These are phyloP conservation scores for Cranoglanis bouderius DNA, from an alignment of 2,113 vertebrate genomes.

Conservation along the genomic window DNA sequence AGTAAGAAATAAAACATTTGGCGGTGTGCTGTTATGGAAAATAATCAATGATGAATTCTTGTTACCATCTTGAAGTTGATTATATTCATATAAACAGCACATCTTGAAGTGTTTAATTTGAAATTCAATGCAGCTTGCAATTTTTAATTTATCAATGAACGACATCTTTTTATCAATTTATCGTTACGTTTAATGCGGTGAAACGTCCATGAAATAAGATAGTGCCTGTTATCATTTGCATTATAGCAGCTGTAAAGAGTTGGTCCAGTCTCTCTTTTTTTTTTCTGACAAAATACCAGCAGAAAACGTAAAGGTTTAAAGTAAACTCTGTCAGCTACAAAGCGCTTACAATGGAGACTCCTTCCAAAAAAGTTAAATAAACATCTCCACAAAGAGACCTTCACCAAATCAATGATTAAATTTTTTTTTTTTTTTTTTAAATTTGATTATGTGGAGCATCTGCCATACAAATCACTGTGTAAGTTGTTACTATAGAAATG, in stretches of 20 bases:
- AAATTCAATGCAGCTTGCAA: no score
- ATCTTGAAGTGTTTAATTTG: not conserved
- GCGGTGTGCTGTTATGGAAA: not conserved
- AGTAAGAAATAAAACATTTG: not conserved
- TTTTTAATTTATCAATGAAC: not conserved
- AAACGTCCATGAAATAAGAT: not conserved
- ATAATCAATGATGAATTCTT: not conserved
- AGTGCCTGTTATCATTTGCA: not conserved
- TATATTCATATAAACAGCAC: not conserved
- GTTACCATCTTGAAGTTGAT: not conserved
- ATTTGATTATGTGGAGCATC: not conserved
- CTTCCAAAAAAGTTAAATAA: not conserved
- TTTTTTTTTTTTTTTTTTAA: no score
- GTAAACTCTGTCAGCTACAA: not conserved
- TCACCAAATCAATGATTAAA: not conserved
- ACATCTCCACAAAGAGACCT: not conserved
- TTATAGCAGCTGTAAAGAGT: not conserved
- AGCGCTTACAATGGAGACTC: not conserved
- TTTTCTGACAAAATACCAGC: not conserved
- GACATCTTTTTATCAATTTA: not conserved
- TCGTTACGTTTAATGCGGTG: not conserved
- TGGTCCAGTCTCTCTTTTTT: not conserved
- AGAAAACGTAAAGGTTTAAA: not conserved
- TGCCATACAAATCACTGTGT: not conserved
- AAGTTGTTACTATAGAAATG: not conserved